phyloP scores from a whole-genome alignment of 64 coral and sea anemone species.

The Pocillopora verrucosa region DNA sequence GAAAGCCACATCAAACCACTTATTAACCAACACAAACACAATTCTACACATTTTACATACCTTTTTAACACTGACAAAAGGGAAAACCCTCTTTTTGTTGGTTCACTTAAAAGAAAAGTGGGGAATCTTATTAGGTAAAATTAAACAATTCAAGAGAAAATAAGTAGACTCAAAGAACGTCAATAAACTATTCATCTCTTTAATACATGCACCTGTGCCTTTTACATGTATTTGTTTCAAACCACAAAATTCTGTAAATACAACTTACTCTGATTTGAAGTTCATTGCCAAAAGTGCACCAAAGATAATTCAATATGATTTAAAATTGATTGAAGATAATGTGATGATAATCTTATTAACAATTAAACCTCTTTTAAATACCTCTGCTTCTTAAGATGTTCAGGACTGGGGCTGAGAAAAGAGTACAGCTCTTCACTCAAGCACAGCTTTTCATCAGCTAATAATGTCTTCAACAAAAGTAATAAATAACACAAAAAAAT shows the following conservation, averaged over 20 bases:
- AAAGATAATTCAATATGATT: no score
- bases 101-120: constrained; percentile 46
- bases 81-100: constrained; percentile 94
- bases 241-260: no score
- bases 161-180: not conserved
- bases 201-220: no score
- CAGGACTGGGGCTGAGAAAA: constrained; percentile 91
- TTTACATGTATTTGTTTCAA: no score
- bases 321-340: no score
- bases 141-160: not conserved
- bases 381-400: constrained; percentile 84
- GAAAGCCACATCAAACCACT: no score
- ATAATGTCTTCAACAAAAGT: constrained; percentile 57
- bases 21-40: no score
- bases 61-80: constrained; percentile 94
- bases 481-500: not conserved
- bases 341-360: not conserved
- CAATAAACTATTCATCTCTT: not conserved
- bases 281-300: no score
- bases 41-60: constrained; percentile 14
- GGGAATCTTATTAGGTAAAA: not conserved
- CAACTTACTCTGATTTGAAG: no score
- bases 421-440: constrained; percentile 96
- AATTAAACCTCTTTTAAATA: not conserved
- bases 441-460: constrained; percentile 88